These are phyloP conservation scores for Anadara kagoshimensis DNA, from an alignment of 1,140 invertebrate genomes.

Conservation along the genomic window DNA sequence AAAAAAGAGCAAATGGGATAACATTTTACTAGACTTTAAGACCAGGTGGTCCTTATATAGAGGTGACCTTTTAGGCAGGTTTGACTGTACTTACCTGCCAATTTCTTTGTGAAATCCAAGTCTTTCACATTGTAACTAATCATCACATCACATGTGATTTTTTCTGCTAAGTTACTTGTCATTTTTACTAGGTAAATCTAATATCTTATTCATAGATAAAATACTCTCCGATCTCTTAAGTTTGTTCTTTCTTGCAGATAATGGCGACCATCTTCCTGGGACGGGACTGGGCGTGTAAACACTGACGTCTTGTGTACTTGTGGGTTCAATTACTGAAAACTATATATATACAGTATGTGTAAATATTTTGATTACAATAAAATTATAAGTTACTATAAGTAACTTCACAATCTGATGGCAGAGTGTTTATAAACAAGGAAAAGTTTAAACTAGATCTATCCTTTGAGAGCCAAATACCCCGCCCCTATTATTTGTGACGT, in stretches of 20 bases:
- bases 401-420: no score
- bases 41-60: not conserved
- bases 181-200: slow-evolving; percentile 10
- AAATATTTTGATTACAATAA: no score
- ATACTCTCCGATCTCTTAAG: not conserved
- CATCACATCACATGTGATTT: slow-evolving; percentile 47
- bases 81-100: slow-evolving; percentile 28
- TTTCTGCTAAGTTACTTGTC: slow-evolving; percentile 26
- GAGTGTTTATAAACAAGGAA: no score
- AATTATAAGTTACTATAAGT: no score
- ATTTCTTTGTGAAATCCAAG: slow-evolving; percentile 39
- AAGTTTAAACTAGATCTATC: no score
- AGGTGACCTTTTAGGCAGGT: not conserved
- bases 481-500: no score
- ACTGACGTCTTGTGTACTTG: slow-evolving; percentile 47
- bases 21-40: no score
- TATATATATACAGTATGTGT: no score
- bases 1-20: no score
- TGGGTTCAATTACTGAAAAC: slow-evolving; percentile 58
- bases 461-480: no score
- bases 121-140: slow-evolving; percentile 49
- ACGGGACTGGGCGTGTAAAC: slow-evolving; percentile 21
- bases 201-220: not conserved
- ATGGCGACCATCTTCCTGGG: not conserved
- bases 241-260: not conserved